Evolutionary conservation across 2,113 vertebrate genomes (phyloP).

Genomic region (Phodopus roborovskii): DNA sequence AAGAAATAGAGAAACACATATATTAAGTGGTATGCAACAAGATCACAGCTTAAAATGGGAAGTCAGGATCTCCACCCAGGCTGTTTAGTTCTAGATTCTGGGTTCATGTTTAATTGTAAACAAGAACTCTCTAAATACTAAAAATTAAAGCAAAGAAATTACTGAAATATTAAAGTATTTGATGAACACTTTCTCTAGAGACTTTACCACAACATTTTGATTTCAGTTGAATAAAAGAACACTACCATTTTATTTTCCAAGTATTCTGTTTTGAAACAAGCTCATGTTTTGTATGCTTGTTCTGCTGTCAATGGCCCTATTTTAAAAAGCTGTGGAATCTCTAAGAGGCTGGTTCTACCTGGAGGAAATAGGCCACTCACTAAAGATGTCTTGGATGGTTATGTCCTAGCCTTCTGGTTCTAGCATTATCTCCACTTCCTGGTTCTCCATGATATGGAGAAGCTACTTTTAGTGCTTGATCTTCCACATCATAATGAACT

Average conservation of each 20-base stretch:
- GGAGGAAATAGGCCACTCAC: neutral
- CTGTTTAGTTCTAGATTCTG: neutral
- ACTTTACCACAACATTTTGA: neutral
- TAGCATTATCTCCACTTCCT: neutral
- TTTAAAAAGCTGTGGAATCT: neutral
- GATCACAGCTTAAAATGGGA: neutral
- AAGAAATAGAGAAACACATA: neutral
- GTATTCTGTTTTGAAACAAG: neutral
- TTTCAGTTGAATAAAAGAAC: neutral
- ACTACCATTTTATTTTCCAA: neutral
- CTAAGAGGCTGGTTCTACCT: neutral
- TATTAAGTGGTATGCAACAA: neutral
- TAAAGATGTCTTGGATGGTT: no score
- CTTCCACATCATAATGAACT: neutral
- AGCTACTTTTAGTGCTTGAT: neutral
- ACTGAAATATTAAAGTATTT: neutral
- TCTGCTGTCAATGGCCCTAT: neutral
- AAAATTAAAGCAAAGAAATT: neutral
- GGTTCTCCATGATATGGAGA: neutral
- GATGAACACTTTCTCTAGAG: neutral
- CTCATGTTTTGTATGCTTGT: neutral
- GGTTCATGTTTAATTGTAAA: neutral
- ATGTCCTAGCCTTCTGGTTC: neutral
- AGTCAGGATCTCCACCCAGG: neutral
- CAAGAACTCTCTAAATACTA: neutral